Conservation (phyloP, 2,888 invertebrate species). For the Cataglyphis altisquamis region DNA sequence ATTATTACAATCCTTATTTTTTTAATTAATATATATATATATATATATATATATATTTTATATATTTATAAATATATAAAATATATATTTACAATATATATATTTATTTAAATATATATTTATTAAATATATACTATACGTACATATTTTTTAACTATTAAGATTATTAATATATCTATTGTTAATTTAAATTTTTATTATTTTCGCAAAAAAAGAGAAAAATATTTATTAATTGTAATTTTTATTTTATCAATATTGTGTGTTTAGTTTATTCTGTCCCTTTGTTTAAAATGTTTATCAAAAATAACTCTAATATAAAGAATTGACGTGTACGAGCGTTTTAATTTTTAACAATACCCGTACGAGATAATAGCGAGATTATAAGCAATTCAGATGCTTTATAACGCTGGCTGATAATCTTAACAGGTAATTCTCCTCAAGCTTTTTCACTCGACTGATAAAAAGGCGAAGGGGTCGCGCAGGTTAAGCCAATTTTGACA, state of each 20-base stretch:
- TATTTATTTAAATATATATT: no score
- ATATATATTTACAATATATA: no score
- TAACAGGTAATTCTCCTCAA: background rate
- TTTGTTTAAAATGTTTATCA: background rate
- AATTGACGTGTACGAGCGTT: background rate
- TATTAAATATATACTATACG: no score
- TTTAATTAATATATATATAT: background rate
- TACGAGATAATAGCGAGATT: slow-evolving; percentile 31
- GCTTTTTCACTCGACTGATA: slow-evolving; percentile 6
- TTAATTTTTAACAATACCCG: slow-evolving; percentile 1
- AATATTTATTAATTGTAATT: slow-evolving; percentile 10
- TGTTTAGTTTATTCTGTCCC: background rate
- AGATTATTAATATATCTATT: background rate
- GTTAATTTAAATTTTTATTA: slow-evolving; percentile 1
- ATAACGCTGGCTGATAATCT: slow-evolving; percentile 23
- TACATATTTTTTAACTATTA: background rate
- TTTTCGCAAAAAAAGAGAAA: background rate
- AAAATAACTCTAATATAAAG: background rate
- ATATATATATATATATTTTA: no score
- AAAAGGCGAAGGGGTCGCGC: slow-evolving; percentile 8
- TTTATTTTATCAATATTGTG: background rate
- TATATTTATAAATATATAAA: no score
- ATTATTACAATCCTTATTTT: background rate
- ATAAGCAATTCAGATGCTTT: slow-evolving; percentile 7
- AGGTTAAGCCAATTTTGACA: slow-evolving; percentile 66